These are phyloP conservation scores for Saimiri boliviensis DNA, from an alignment of 2,113 vertebrate species.

Conservation along the genomic window DNA sequence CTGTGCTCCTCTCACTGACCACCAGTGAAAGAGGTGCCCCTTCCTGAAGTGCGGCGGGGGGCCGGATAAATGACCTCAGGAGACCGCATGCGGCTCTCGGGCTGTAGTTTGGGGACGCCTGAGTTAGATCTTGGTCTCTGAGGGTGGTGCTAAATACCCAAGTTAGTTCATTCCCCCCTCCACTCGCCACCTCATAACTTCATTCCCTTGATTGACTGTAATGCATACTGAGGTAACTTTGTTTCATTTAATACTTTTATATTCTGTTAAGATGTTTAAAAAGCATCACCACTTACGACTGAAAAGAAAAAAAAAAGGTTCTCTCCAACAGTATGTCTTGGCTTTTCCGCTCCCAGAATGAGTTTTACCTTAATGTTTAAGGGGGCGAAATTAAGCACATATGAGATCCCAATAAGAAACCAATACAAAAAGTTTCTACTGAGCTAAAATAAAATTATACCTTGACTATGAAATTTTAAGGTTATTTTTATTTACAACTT, in stretches of 20 bases:
- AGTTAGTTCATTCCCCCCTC: neutral
- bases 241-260: neutral
- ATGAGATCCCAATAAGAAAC: neutral
- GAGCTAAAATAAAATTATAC: conserved; percentile 59
- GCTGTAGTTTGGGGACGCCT: too few relatives aligned
- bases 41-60: too few relatives aligned
- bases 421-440: conserved; percentile 34
- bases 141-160: neutral
- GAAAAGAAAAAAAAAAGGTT: neutral
- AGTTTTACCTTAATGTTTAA: conserved; percentile 2
- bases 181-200: neutral
- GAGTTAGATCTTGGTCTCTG: neutral
- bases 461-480: conserved; percentile 84
- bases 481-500: conserved; percentile 98
- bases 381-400: neutral
- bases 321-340: neutral
- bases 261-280: neutral
- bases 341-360: neutral
- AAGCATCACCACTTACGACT: conserved; percentile 3
- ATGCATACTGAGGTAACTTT: conserved; percentile 12
- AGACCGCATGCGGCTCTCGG: too few relatives aligned
- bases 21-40: too few relatives aligned
- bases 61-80: too few relatives aligned
- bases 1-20: too few relatives aligned
- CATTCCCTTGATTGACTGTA: conserved; percentile 21